A percentile compares a stretch with the other conserved stretches of the same genome.
phyloP scores from a whole-genome alignment of 2,888 invertebrate species.

The Stenodera caucasica region DNA sequence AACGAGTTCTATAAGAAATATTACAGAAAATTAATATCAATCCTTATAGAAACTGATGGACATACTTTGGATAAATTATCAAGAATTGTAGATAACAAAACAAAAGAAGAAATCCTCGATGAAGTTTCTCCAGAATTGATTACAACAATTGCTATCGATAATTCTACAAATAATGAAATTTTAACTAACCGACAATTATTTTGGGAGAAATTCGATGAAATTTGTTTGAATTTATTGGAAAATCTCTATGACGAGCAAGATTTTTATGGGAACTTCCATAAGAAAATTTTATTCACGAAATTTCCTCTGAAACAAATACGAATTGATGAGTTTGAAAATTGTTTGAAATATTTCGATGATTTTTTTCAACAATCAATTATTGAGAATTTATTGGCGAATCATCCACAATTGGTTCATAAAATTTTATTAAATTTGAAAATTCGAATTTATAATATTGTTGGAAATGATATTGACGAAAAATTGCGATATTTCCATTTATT shows the following conservation, averaged over 20 bases:
- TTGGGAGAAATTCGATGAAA: slow-evolving; percentile 38
- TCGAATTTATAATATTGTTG: background rate
- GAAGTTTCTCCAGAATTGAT: slow-evolving; percentile 11
- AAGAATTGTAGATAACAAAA: background rate
- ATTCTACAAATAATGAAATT: background rate
- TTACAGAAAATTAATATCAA: slow-evolving; percentile 52
- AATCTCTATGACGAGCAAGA: slow-evolving; percentile 48
- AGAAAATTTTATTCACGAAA: slow-evolving; percentile 26
- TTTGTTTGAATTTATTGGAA: slow-evolving; percentile 46
- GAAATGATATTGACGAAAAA: slow-evolving; percentile 58
- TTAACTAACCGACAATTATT: background rate
- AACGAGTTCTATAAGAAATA: slow-evolving; percentile 54
- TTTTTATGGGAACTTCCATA: slow-evolving; percentile 32
- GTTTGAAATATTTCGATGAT: slow-evolving; percentile 34
- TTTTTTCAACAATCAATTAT: background rate
- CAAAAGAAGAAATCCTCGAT: slow-evolving; percentile 21
- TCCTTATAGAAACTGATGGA: slow-evolving; percentile 52
- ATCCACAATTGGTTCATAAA: background rate
- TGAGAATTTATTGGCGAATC: background rate
- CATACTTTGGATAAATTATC: slow-evolving; percentile 29
- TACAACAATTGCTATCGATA: background rate
- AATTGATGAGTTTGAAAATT: slow-evolving; percentile 48
- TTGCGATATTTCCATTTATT: slow-evolving; percentile 62
- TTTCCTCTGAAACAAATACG: slow-evolving; percentile 47
- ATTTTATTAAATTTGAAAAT: slow-evolving; percentile 1